Evolutionary conservation across 37 sponge, comb jelly and placozoan species (phyloP).

Genomic region (Beroe ovata): DNA sequence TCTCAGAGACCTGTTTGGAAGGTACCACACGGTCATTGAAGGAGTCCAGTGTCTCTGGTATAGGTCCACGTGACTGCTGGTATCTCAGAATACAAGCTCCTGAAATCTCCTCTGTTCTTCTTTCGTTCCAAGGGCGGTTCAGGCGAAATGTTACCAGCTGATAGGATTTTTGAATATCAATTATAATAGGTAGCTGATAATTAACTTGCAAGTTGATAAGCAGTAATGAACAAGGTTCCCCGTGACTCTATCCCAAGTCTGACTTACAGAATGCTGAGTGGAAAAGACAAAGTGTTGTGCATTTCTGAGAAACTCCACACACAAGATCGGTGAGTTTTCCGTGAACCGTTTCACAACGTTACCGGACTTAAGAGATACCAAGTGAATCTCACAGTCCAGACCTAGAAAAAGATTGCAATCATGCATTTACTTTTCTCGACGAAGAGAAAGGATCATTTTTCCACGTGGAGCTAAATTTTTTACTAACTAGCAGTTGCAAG

Average conservation of each 20-base stretch:
- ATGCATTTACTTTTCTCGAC: too few species aligned
- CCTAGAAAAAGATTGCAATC: too few species aligned
- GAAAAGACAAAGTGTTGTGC: not conserved
- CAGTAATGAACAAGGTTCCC: too few species aligned
- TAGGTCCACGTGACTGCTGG: not conserved
- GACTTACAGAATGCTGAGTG: not conserved
- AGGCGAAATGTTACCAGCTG: slow-evolving; percentile 40
- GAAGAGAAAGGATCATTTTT: too few species aligned
- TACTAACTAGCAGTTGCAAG: not conserved
- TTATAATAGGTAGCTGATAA: too few species aligned
- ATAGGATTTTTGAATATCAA: too few species aligned
- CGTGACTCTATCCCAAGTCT: too few species aligned
- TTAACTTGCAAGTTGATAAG: too few species aligned
- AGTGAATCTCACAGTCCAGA: slow-evolving; percentile 37
- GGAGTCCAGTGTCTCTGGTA: not conserved
- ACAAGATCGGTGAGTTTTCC: not conserved
- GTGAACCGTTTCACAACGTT: not conserved
- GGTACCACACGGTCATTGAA: not conserved
- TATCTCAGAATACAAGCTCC: not conserved
- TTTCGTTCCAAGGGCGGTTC: not conserved
- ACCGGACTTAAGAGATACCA: not conserved
- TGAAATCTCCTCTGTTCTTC: not conserved
- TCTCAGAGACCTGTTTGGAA: not conserved
- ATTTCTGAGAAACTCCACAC: slow-evolving; percentile 6
- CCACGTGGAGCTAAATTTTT: too few species aligned